A percentile compares a stretch with the other conserved stretches of the same genome.
phyloP scores from a whole-genome alignment of 2,113 vertebrate genomes.

The Ovibos moschatus region DNA sequence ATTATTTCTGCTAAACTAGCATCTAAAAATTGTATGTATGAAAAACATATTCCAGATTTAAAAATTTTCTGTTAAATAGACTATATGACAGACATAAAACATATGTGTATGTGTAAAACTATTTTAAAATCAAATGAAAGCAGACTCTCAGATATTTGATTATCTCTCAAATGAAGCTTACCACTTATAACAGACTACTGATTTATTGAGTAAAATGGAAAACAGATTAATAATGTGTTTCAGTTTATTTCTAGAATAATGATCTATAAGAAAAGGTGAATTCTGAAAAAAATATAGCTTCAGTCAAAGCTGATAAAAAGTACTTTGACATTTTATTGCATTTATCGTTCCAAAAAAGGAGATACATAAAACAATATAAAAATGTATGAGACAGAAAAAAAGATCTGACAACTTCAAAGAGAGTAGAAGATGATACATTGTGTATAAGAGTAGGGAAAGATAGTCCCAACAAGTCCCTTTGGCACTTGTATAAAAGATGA shows the following conservation, averaged over 20 bases:
- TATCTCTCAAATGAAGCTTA: background rate
- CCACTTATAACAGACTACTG: background rate
- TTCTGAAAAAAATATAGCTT: conserved; percentile 2
- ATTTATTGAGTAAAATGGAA: background rate
- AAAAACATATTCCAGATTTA: background rate
- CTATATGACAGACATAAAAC: background rate
- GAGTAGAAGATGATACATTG: background rate
- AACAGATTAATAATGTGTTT: conserved; percentile 1
- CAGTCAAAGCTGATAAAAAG: conserved; percentile 8
- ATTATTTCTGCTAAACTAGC: background rate
- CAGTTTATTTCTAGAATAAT: background rate
- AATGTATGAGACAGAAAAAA: conserved; percentile 25
- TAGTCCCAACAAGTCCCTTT: background rate
- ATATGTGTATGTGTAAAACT: background rate
- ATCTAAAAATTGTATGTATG: background rate
- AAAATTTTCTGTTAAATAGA: background rate
- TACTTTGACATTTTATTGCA: background rate
- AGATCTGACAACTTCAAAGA: conserved; percentile 57
- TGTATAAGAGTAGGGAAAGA: background rate
- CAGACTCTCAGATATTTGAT: background rate
- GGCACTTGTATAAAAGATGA: conserved; percentile 52
- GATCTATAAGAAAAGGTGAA: background rate
- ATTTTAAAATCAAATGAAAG: conserved; percentile 3
- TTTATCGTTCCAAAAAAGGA: background rate
- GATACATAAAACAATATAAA: background rate